phyloP scores from a whole-genome alignment of 2,797 vertebrate genomes.

The Vireo griseus region DNA sequence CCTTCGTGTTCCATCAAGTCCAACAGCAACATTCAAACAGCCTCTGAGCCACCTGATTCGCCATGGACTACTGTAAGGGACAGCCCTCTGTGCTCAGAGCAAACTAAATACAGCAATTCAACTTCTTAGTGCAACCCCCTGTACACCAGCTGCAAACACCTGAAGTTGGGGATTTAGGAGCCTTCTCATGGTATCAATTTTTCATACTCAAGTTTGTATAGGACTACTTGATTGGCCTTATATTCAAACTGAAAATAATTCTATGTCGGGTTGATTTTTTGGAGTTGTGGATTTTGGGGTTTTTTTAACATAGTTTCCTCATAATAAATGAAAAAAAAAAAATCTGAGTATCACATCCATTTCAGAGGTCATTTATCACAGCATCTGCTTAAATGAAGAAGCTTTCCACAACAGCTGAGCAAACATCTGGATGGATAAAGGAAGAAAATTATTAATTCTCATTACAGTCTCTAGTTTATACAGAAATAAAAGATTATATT shows the following conservation, averaged over 20 bases:
- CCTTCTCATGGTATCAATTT: neutral
- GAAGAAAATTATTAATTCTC: neutral
- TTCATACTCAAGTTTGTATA: neutral
- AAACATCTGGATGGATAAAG: conserved; percentile 5
- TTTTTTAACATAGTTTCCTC: neutral
- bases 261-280: neutral
- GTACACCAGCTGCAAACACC: neutral
- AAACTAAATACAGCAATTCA: neutral
- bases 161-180: neutral
- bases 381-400: neutral
- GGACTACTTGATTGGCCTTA: neutral
- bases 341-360: neutral
- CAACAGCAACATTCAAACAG: neutral
- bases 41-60: neutral
- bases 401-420: neutral
- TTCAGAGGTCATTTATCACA: neutral
- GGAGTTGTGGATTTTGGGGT: neutral
- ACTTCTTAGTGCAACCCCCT: neutral
- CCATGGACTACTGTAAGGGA: neutral
- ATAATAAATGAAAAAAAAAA: neutral
- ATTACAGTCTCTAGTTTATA: neutral
- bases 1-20: neutral
- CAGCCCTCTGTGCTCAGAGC: neutral
- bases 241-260: neutral
- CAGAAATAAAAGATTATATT: neutral